phyloP scores from a whole-genome alignment of 1,140 invertebrate species.

The Palaemon carinicauda region DNA sequence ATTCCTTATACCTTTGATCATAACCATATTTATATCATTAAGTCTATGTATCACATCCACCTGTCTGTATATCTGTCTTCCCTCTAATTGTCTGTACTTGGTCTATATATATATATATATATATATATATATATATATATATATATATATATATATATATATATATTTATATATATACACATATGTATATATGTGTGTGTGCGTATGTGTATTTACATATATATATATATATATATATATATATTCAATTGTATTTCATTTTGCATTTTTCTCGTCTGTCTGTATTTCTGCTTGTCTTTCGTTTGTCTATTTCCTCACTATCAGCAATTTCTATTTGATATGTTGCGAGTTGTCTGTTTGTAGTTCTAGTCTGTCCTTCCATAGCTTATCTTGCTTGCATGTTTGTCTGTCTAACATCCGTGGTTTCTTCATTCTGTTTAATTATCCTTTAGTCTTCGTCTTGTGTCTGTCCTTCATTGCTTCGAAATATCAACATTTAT shows the following conservation, averaged over 20 bases:
- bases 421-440: too few relatives aligned
- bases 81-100: not conserved
- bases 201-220: not conserved
- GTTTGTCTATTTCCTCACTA: not conserved
- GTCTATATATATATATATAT: not conserved
- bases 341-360: too few relatives aligned
- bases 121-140: not conserved
- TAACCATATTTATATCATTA: too few relatives aligned
- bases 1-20: too few relatives aligned
- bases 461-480: not conserved
- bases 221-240: not conserved
- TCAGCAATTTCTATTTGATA: too few relatives aligned
- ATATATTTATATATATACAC: not conserved
- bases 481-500: not conserved
- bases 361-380: too few relatives aligned
- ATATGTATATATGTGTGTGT: not conserved
- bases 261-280: not conserved
- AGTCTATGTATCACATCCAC: too few relatives aligned
- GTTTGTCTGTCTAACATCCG: not conserved
- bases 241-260: not conserved
- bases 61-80: too few relatives aligned
- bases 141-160: not conserved
- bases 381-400: too few relatives aligned
- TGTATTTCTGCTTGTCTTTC: not conserved
- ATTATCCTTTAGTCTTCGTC: not conserved